phyloP scores from a whole-genome alignment of 2,113 vertebrate species.

The Notechis scutatus region DNA sequence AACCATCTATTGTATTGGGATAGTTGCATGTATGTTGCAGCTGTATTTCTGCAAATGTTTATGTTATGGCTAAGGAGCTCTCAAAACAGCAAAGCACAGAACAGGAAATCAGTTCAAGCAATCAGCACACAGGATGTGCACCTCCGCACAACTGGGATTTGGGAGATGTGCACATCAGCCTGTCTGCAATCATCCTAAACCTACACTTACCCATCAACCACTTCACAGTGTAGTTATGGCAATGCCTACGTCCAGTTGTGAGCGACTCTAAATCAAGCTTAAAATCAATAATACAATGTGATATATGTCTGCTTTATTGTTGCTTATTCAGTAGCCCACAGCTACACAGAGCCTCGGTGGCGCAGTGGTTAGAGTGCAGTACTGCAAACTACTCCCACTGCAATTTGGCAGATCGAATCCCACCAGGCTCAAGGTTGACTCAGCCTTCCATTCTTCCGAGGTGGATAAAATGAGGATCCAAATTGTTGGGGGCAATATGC shows the following conservation, averaged over 20 bases:
- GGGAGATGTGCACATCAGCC: neutral
- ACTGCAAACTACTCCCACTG: no score
- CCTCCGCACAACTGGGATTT: neutral
- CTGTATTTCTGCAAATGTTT: neutral
- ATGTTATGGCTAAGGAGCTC: neutral
- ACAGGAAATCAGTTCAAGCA: neutral
- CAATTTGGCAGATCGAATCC: no score
- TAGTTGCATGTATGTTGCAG: neutral
- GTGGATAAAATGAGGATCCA: no score
- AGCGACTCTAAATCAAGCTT: neutral
- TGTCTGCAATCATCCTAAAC: neutral
- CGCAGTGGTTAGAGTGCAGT: no score
- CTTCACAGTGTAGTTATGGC: neutral
- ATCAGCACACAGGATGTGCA: no score
- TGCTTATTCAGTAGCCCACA: neutral
- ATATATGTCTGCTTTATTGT: neutral
- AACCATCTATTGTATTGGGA: neutral
- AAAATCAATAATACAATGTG: neutral
- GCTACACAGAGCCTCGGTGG: neutral
- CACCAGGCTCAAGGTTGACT: no score
- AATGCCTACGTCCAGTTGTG: neutral
- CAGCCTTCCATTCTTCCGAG: no score
- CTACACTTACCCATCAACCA: neutral
- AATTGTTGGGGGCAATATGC: no score
- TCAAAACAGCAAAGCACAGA: neutral